Percentiles rank a stretch among this genome's conserved stretches.
Conservation (phyloP, 2,113 vertebrate genomes). For the Centropristis striata region DNA sequence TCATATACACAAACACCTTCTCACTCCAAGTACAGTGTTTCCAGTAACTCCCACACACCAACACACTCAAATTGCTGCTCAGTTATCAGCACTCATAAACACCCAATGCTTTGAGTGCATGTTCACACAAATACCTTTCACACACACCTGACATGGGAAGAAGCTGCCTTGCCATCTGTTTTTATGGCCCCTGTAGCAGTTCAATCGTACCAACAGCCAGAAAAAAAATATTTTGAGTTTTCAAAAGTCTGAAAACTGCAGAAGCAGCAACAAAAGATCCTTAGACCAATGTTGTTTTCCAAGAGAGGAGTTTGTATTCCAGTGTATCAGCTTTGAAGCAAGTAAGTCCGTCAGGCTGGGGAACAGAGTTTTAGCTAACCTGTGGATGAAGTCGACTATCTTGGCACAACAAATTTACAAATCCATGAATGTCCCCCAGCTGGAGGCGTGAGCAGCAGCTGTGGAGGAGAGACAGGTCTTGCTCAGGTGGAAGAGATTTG, state of each 20-base stretch:
- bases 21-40: slow-evolving; percentile 10
- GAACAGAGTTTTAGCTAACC: slow-evolving; percentile 25
- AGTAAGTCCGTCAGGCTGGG: not conserved
- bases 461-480: slow-evolving; percentile 35
- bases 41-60: slow-evolving; percentile 24
- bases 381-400: slow-evolving; percentile 34
- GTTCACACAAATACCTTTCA: slow-evolving; percentile 68
- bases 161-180: slow-evolving; percentile 48
- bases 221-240: not conserved
- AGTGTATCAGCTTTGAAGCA: slow-evolving; percentile 19
- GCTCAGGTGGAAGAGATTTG: slow-evolving; percentile 20
- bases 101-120: slow-evolving; percentile 47
- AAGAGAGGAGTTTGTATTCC: slow-evolving; percentile 36
- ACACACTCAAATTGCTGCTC: slow-evolving; percentile 26
- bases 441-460: not conserved
- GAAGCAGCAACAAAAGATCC: not conserved
- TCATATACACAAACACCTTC: slow-evolving; percentile 24
- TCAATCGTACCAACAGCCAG: not conserved
- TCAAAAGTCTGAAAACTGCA: not conserved
- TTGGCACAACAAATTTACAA: slow-evolving; percentile 1
- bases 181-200: slow-evolving; percentile 4
- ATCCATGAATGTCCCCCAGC: slow-evolving; percentile 15
- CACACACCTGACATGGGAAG: slow-evolving; percentile 62
- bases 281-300: slow-evolving; percentile 10
- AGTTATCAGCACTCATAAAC: slow-evolving; percentile 46